phyloP scores from a whole-genome alignment of 1,140 invertebrate species.

The Neuroterus valhalla region DNA sequence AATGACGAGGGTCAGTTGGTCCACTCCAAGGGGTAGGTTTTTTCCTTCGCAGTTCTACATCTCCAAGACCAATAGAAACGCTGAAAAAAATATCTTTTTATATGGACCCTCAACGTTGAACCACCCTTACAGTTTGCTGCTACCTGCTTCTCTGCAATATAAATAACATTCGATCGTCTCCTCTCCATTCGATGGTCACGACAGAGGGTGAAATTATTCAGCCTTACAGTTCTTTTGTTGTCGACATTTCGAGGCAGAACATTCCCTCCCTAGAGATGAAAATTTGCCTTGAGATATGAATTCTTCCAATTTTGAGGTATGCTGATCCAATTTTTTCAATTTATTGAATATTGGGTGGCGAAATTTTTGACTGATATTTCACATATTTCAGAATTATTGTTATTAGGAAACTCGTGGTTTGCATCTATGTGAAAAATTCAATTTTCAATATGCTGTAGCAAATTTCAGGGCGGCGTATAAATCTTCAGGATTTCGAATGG shows the following conservation, averaged over 20 bases:
- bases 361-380: no score
- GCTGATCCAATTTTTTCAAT: no score
- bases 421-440: no score
- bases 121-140: conserved; percentile 21
- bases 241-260: background rate
- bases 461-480: no score
- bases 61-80: conserved; percentile 20
- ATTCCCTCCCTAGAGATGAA: background rate
- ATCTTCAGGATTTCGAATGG: no score
- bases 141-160: conserved; percentile 44
- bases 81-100: conserved; percentile 55
- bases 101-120: conserved; percentile 46
- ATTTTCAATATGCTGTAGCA: no score
- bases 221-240: background rate
- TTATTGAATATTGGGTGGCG: no score
- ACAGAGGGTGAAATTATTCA: background rate
- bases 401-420: no score
- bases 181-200: conserved; percentile 18
- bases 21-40: conserved; percentile 33
- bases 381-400: no score
- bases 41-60: conserved; percentile 9
- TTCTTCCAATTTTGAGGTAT: no score
- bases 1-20: conserved; percentile 51
- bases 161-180: conserved; percentile 42
- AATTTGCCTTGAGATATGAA: no score